Percentiles rank a stretch among this genome's conserved stretches.
These are phyloP conservation scores for Creontiades dilutus DNA, from an alignment of 2,888 invertebrate genomes.

Conservation along the genomic window DNA sequence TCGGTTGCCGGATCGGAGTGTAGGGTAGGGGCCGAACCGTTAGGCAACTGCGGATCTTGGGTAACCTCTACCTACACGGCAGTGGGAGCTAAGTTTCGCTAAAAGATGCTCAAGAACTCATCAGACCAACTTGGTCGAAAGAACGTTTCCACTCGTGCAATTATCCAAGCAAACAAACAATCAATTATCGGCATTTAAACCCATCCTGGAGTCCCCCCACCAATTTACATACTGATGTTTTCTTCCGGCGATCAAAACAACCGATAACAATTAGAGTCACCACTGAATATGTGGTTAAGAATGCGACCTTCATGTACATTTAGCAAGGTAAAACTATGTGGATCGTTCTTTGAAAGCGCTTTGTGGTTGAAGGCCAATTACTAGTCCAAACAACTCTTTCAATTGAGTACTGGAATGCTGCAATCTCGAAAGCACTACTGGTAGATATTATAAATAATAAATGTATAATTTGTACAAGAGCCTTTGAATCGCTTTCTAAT, in stretches of 20 bases:
- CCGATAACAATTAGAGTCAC: background rate
- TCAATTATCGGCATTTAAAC: background rate
- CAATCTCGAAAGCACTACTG: background rate
- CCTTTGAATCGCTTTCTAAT: constrained; percentile 7
- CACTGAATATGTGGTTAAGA: background rate
- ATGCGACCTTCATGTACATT: background rate
- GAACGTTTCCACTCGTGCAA: background rate
- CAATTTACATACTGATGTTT: background rate
- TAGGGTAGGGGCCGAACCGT: constrained; percentile 51
- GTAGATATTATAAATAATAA: background rate
- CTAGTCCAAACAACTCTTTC: background rate
- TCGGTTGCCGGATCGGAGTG: background rate
- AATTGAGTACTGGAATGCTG: constrained; percentile 1
- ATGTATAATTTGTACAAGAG: too few relatives aligned
- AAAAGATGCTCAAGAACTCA: background rate
- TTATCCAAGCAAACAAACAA: constrained; percentile 39
- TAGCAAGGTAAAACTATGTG: background rate
- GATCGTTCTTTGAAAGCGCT: too few relatives aligned
- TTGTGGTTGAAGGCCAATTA: constrained; percentile 19
- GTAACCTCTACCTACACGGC: background rate
- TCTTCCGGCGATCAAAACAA: constrained; percentile 4
- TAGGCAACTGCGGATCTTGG: constrained; percentile 51
- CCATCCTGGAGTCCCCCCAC: background rate
- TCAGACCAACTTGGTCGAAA: background rate
- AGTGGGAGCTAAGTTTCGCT: background rate